phyloP scores from a whole-genome alignment of 1,140 invertebrate species.

The Drosophila bipectinata region DNA sequence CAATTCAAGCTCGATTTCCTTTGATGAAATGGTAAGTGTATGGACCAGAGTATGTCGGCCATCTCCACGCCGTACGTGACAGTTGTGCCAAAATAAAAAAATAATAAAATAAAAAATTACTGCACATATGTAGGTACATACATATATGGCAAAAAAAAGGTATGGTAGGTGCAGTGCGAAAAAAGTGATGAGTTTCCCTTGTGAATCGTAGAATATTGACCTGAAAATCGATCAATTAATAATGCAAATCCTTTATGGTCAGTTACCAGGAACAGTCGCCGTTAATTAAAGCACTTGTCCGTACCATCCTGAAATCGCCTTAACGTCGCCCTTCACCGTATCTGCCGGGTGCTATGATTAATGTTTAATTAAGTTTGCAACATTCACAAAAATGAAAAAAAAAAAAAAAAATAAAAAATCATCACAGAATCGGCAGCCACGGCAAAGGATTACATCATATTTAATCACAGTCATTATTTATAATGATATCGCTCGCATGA shows the following conservation, averaged over 20 bases:
- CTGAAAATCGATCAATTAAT: constrained; percentile 69
- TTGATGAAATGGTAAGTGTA: constrained; percentile 64
- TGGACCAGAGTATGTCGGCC: constrained; percentile 15
- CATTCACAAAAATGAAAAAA: constrained; percentile 24
- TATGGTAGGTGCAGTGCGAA: background rate
- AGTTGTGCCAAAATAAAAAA: constrained; percentile 49
- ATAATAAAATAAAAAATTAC: constrained; percentile 20
- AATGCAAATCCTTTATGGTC: constrained; percentile 71
- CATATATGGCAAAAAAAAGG: background rate
- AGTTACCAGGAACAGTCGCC: constrained; percentile 49
- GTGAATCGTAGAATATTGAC: constrained; percentile 19
- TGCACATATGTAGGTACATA: constrained; percentile 24
- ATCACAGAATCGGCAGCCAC: constrained; percentile 15
- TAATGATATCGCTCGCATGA: constrained; percentile 54
- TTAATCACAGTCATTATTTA: constrained; percentile 77
- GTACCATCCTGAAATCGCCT: constrained; percentile 41
- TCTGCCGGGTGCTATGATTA: constrained; percentile 56
- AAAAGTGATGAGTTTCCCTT: background rate
- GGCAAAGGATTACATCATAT: constrained; percentile 69
- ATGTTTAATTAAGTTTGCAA: constrained; percentile 76
- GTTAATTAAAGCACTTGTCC: constrained; percentile 72
- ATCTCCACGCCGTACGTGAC: constrained; percentile 55
- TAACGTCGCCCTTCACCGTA: constrained; percentile 13
- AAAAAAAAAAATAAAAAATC: too few relatives aligned
- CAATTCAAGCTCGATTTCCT: constrained; percentile 76